Evolutionary conservation across 1,140 invertebrate genomes (phyloP), one percentile per base, ranked within the genome.

Genomic region (Drosophila virilis): DNA sequence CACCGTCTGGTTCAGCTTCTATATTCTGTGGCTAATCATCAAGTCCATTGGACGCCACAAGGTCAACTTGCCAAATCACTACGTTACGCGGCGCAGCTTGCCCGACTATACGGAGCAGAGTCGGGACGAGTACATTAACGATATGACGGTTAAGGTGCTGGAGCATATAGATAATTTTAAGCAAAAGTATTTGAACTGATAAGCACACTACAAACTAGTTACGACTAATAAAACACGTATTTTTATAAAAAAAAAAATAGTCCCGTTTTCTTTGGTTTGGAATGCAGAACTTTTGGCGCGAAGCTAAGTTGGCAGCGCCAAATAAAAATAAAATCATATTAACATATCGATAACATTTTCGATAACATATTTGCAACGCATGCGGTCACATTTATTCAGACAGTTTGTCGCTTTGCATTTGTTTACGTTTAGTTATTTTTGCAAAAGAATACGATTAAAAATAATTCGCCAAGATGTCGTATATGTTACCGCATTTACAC

Each of bases 401-500:
- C 37, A 43, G 22, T 28, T 54, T 28, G 37, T 46, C n/a, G 17
- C 38, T 28, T 13, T 8, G 4, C 22, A 42, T 70, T 81, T 85
- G 82, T 85, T 86, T 86, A 86, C 64, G 40, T 84, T 84, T 79
- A 58, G 15, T 67, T 12, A 33, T 70, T 72, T 67, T 69, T 40
- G 6, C 35, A 38, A 32, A 28, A 2, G 22, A 71, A 43, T 52
- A 61, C 8, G 15, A 40, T 68, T 64, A 59, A 72, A 70, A 80
- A 64, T 50, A 75, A 72, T 28, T 28, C 32, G 0, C 3, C 91
- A 95, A 91, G 64, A 99, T 99, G 98, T 99, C 98, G 93, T 99
- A 99, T 94, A 99, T 99, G 98, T 93, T 99, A 90, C 97, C 98
- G 72, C 98, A 99, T 97, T 95, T 99, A 79, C 97, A 98, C 93